A percentile compares a stretch with the other conserved stretches of the same genome.
These are phyloP conservation scores for Oxyura jamaicensis DNA, from an alignment of 2,113 vertebrate species.

Conservation along the genomic window DNA sequence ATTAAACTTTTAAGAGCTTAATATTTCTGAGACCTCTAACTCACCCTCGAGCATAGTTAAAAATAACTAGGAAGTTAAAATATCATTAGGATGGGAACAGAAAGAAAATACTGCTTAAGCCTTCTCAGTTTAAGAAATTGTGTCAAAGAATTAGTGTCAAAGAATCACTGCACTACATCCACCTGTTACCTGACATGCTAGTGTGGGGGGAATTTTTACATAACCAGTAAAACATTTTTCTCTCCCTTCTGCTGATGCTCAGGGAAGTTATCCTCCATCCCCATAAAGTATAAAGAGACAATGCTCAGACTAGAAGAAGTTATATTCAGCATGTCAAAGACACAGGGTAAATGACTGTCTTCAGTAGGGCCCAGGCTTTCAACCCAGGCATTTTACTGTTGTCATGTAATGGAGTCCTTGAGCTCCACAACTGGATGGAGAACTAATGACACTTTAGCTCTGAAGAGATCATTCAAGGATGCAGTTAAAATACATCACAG, in stretches of 20 bases:
- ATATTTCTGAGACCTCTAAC: neutral
- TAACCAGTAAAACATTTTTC: neutral
- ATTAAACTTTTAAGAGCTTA: neutral
- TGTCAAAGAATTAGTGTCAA: neutral
- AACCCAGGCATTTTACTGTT: neutral
- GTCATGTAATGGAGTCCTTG: neutral
- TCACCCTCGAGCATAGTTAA: neutral
- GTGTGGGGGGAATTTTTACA: neutral
- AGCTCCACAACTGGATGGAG: neutral
- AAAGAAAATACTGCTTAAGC: neutral
- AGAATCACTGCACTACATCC: neutral
- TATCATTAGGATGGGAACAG: neutral
- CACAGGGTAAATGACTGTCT: neutral
- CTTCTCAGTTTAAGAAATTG: neutral
- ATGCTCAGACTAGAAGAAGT: neutral
- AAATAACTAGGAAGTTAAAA: neutral
- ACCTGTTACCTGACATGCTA: neutral
- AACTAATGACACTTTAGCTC: neutral
- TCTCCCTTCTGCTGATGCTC: neutral
- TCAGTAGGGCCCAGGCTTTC: neutral
- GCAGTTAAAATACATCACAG: neutral
- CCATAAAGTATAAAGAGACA: fast-evolving
- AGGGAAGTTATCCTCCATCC: neutral
- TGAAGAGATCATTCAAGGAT: neutral
- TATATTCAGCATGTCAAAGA: neutral